Conservation (phyloP, 1,140 invertebrate species). For the Heliconius eleuchia region DNA sequence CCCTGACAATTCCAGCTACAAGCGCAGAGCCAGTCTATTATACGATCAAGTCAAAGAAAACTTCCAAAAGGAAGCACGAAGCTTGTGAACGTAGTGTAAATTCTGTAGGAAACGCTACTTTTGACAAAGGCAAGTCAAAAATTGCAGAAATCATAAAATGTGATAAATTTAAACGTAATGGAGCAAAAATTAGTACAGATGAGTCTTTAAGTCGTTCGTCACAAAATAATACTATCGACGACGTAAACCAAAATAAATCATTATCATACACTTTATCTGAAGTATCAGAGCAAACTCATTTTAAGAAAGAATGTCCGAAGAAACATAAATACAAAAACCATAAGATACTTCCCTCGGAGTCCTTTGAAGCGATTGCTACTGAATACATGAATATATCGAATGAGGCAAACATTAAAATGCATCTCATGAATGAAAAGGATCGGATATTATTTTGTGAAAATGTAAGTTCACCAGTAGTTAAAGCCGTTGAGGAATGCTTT, state of each 20-base stretch:
- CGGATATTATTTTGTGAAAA: constrained; percentile 60
- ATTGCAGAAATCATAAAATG: constrained; percentile 42
- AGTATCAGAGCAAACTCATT: constrained; percentile 53
- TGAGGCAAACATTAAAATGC: constrained; percentile 67
- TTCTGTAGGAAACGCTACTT: constrained; percentile 29
- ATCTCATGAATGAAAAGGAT: constrained; percentile 69
- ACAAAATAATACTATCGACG: constrained; percentile 62
- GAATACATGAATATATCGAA: constrained; percentile 49
- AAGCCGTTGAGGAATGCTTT: constrained; percentile 58
- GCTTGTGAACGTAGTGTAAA: constrained; percentile 32
- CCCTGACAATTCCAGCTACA: constrained; percentile 60
- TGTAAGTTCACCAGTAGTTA: constrained; percentile 56
- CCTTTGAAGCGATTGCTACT: constrained; percentile 63
- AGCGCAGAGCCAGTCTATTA: constrained; percentile 53
- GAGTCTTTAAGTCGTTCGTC: constrained; percentile 57
- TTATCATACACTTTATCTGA: constrained; percentile 62
- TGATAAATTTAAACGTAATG: constrained; percentile 40
- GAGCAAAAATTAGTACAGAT: constrained; percentile 38
- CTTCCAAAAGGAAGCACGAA: constrained; percentile 46
- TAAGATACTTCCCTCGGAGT: constrained; percentile 57
- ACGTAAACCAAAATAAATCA: constrained; percentile 63
- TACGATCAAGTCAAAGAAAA: constrained; percentile 61
- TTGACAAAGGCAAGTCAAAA: constrained; percentile 47
- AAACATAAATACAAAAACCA: constrained; percentile 45
- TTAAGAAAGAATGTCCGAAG: constrained; percentile 43